A percentile compares a stretch with the other conserved stretches of the same genome.
Evolutionary conservation across 2,797 vertebrate genomes (phyloP).

Genomic region (Leptoclinus maculatus): DNA sequence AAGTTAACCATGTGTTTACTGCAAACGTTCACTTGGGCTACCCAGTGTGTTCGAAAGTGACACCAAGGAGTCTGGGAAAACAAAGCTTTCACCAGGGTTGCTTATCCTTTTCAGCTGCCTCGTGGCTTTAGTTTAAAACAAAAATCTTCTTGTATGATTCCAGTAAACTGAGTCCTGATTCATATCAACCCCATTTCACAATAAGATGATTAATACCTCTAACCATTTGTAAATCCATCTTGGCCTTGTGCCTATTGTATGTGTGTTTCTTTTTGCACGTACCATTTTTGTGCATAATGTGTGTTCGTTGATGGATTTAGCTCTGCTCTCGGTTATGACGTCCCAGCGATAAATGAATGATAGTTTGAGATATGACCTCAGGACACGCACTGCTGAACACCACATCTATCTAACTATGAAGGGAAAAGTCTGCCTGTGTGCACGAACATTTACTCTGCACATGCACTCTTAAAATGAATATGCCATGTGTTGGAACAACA

Average conservation of each 20-base stretch:
- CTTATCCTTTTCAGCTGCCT: background rate
- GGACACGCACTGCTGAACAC: conserved; percentile 41
- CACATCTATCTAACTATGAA: conserved; percentile 24
- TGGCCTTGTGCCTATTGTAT: background rate
- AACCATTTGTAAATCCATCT: conserved; percentile 1
- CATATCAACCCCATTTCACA: conserved; percentile 11
- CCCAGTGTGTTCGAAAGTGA: background rate
- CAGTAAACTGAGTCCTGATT: background rate
- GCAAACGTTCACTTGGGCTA: too few species aligned
- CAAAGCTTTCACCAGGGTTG: background rate
- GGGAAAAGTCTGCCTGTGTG: background rate
- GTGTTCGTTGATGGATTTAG: conserved; percentile 37
- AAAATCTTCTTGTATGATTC: background rate
- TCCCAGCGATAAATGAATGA: conserved; percentile 37
- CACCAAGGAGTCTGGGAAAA: too few species aligned
- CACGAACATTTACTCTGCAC: background rate
- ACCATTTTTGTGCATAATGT: background rate
- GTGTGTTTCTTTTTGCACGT: background rate
- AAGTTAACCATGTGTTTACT: background rate
- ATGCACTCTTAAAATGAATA: conserved; percentile 2
- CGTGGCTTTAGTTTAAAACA: conserved; percentile 2
- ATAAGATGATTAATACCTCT: conserved; percentile 16
- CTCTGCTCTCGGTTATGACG: conserved; percentile 26
- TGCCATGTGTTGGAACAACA: background rate
- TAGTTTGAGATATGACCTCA: conserved; percentile 49